phyloP scores from a whole-genome alignment of 2,888 invertebrate species.

The Heteromyza rotundicornis region DNA sequence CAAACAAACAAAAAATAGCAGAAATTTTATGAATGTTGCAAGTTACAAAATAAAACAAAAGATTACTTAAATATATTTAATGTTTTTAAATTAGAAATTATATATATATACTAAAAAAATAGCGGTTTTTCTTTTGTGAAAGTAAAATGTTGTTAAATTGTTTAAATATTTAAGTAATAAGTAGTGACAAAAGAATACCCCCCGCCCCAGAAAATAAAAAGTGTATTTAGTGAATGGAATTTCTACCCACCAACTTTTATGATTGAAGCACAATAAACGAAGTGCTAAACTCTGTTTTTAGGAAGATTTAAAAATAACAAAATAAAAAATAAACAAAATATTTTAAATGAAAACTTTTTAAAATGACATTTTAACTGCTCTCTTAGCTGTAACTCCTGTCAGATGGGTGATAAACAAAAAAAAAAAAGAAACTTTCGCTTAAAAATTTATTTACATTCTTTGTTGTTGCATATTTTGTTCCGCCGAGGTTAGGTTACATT shows the following conservation, averaged over 20 bases:
- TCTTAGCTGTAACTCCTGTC: conserved; percentile 61
- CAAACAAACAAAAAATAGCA: conserved; percentile 11
- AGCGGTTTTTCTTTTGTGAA: background rate
- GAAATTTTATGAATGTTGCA: conserved; percentile 44
- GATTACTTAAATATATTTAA: conserved; percentile 43
- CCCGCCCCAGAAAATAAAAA: too few species aligned
- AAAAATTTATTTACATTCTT: conserved; percentile 4
- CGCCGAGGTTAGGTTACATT: conserved; percentile 9
- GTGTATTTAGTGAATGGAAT: background rate
- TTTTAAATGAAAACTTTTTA: conserved; percentile 13
- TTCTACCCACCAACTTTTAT: background rate
- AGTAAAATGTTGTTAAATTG: conserved; percentile 43
- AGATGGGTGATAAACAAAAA: conserved; percentile 58
- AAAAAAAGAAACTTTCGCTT: conserved; percentile 7
- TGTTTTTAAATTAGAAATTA: conserved; percentile 34
- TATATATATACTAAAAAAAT: conserved; percentile 37
- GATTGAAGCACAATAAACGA: conserved; percentile 35
- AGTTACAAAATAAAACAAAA: conserved; percentile 22
- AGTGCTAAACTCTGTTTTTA: conserved; percentile 39
- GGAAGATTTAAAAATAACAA: conserved; percentile 18
- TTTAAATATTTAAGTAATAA: conserved; percentile 41
- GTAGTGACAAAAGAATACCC: background rate
- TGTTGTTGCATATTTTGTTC: background rate
- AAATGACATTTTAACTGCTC: conserved; percentile 9
- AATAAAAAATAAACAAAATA: conserved; percentile 20